A percentile compares a stretch with the other conserved stretches of the same genome.
Conservation (phyloP, 2,888 invertebrate genomes). For the Lacanobia oleracea region DNA sequence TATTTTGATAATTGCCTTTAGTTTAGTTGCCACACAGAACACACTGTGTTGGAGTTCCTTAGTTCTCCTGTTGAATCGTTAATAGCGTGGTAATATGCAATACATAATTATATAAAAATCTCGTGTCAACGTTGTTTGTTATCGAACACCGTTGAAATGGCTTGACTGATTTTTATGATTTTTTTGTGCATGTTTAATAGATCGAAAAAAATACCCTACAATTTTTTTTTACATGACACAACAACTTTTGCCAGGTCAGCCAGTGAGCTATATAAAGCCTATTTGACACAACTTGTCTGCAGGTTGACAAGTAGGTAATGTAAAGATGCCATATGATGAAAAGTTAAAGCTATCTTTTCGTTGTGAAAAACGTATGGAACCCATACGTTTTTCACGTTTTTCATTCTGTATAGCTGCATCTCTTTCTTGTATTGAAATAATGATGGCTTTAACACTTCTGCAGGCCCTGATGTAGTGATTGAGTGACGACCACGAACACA, state of each 20-base stretch:
- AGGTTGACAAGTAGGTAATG: conserved; percentile 29
- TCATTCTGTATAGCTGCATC: conserved; percentile 1
- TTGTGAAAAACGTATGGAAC: conserved; percentile 1
- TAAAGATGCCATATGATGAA: background rate
- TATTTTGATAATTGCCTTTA: background rate
- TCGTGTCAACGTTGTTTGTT: no score
- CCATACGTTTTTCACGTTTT: no score
- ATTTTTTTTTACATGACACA: no score
- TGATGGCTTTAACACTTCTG: conserved; percentile 37
- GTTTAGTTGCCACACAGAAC: background rate
- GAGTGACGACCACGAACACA: conserved; percentile 71
- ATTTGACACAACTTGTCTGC: conserved; percentile 61
- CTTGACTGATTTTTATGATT: no score
- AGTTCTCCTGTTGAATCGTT: conserved; percentile 9
- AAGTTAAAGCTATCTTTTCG: background rate
- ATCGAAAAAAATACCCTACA: no score
- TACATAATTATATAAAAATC: background rate
- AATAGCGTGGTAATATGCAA: background rate
- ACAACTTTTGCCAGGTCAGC: no score
- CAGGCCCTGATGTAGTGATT: conserved; percentile 45
- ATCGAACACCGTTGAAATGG: no score
- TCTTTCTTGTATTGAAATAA: conserved; percentile 11
- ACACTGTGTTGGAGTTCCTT: conserved; percentile 20
- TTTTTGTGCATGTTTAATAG: no score
- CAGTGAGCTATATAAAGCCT: background rate